Evolutionary conservation across 2,888 invertebrate genomes (phyloP).

Genomic region (Rhyacophila evoluta): DNA sequence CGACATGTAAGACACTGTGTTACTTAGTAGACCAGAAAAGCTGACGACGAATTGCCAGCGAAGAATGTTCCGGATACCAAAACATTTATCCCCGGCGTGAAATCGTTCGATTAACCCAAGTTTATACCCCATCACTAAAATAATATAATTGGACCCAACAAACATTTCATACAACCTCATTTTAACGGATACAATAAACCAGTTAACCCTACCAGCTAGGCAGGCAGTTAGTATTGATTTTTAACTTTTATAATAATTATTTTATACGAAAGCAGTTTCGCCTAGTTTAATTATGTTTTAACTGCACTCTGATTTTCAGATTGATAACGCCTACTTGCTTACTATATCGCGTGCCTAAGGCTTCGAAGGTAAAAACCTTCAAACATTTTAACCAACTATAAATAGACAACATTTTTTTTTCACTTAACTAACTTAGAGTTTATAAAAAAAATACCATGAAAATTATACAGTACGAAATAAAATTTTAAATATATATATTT

Average conservation of each 20-base stretch:
- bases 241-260: neutral
- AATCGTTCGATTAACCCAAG: too few relatives aligned
- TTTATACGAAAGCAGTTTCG: conserved; percentile 1
- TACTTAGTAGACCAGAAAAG: too few relatives aligned
- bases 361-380: conserved; percentile 10
- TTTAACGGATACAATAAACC: neutral
- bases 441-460: neutral
- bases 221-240: neutral
- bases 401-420: neutral
- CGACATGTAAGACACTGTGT: too few relatives aligned
- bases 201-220: neutral
- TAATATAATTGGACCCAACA: too few relatives aligned
- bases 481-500: neutral
- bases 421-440: neutral
- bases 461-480: neutral
- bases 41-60: too few relatives aligned
- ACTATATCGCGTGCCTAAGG: neutral
- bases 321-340: conserved; percentile 6
- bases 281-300: neutral
- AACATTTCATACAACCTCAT: neutral
- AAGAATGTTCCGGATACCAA: too few relatives aligned
- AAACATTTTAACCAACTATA: neutral
- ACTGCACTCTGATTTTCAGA: conserved; percentile 22
- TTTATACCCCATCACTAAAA: too few relatives aligned
- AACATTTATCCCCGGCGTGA: too few relatives aligned